Evolutionary conservation across 2,113 vertebrate species (phyloP).

Genomic region (Hymenochirus boettgeri): DNA sequence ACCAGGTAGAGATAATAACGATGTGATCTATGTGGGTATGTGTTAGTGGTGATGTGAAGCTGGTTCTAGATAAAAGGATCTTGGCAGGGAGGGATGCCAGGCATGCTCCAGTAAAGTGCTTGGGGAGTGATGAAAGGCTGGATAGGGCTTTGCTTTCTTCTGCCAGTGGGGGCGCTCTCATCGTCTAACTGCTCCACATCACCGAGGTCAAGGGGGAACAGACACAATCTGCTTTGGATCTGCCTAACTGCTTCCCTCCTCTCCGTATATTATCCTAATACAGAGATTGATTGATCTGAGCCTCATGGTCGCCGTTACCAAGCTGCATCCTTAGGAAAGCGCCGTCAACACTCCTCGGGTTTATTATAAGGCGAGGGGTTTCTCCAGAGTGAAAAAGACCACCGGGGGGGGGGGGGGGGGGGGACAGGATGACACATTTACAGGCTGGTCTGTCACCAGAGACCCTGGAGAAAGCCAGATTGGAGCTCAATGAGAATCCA

Average conservation of each 20-base stretch:
- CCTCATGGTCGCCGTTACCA: background rate
- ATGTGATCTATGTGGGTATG: conserved; percentile 48
- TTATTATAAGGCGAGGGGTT: conserved; percentile 8
- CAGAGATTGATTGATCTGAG: too few species aligned
- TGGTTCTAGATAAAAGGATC: background rate
- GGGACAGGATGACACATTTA: conserved; percentile 89
- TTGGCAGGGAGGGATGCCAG: background rate
- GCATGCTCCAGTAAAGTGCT: background rate
- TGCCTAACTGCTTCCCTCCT: too few species aligned
- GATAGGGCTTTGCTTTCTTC: background rate
- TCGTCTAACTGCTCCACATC: conserved; percentile 10
- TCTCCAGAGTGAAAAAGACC: background rate
- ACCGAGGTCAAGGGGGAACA: conserved; percentile 6
- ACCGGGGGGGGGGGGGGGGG: too few species aligned
- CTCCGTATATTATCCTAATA: too few species aligned
- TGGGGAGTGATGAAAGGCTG: background rate
- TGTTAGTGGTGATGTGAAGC: conserved; percentile 45
- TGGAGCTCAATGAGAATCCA: conserved; percentile 95
- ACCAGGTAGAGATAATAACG: background rate
- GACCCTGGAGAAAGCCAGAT: conserved; percentile 95
- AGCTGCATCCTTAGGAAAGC: background rate
- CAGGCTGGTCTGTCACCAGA: conserved; percentile 95
- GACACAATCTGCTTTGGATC: conserved; percentile 5
- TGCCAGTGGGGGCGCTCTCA: conserved; percentile 12
- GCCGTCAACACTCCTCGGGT: conserved; percentile 8